Evolutionary conservation across 2,113 vertebrate species (phyloP), one percentile per base, ranked within the genome.

Genomic region (Cynoglossus semilaevis): DNA sequence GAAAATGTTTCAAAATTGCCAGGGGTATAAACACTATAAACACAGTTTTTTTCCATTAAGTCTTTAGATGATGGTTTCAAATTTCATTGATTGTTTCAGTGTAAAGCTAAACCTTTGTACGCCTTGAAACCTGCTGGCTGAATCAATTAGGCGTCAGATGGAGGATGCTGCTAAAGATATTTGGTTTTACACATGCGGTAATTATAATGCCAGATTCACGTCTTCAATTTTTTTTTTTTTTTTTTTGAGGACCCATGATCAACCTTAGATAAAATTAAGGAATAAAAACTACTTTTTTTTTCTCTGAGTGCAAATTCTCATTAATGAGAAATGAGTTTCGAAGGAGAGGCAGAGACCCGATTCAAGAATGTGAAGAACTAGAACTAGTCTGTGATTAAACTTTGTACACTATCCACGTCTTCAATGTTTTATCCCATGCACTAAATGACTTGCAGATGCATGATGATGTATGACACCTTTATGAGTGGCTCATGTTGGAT

Each of bases 381-480:
- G 22, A 29, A 29, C 22, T 6, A 29, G 3, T 29, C 22, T 6
- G 22, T 29, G 22, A 29, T 29, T 2, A 29, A 29, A 2, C 22
- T 29, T 2, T 29, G 22, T 29, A 29, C 22, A 29, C 6, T 29
- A 29, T 29, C 6, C 22, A 29, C 22, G 4, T 11, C 38, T 63
- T 63, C 37, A 51, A 38, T 35, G 43, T 51, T 56, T 80, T 73
- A 75, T 79, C 70, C 66, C 41, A 46, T 66, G 61, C 42, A 47
- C 58, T 66, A 58, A 80, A 76, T 80, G 65, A 77, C 48, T 58
- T 63, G 48, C 35, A 74, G 86, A 89, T 85, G 37, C 22, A 40
- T 40, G 37, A 40, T 8, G 48, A 84, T 73, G 86, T 70, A 72
- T 84, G 87, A 87, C 87, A 88, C 72, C 44, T 79, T 68, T 50